phyloP scores from a whole-genome alignment of 2,797 vertebrate genomes.

The Microctenopoma stevenorrisi region DNA sequence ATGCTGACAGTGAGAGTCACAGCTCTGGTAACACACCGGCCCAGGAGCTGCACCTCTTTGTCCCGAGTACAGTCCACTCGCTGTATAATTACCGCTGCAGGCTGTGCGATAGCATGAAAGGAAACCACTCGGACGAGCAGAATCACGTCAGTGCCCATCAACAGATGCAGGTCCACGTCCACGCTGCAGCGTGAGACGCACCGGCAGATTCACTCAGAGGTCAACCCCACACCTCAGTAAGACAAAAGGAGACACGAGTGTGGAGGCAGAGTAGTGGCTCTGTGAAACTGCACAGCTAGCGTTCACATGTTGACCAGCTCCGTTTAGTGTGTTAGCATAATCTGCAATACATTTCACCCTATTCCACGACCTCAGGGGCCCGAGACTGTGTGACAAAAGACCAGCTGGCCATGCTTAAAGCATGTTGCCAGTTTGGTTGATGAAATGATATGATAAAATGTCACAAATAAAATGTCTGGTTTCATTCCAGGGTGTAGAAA shows the following conservation, averaged over 20 bases:
- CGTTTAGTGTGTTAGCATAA: neutral
- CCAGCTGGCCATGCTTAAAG: no score
- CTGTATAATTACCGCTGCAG: neutral
- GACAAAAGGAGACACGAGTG: neutral
- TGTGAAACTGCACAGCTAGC: no score
- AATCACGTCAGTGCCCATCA: conserved; percentile 14
- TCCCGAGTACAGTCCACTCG: neutral
- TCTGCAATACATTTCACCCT: no score
- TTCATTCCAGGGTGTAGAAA: no score
- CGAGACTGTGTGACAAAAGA: no score
- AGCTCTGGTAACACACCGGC: neutral
- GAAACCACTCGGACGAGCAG: neutral
- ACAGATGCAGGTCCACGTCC: conserved; percentile 6
- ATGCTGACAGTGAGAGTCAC: conserved; percentile 9
- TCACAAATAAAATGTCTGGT: no score
- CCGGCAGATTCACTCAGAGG: neutral
- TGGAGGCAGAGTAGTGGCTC: no score
- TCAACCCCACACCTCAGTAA: neutral
- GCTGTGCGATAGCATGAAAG: conserved; percentile 12
- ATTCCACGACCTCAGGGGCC: no score
- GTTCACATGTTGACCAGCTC: neutral
- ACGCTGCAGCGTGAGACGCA: neutral
- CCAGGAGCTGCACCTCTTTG: neutral
- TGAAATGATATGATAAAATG: no score
- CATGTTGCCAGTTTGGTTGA: no score